These are phyloP conservation scores for Myotis findleyi DNA, from an alignment of 2,797 vertebrate species.

Conservation along the genomic window DNA sequence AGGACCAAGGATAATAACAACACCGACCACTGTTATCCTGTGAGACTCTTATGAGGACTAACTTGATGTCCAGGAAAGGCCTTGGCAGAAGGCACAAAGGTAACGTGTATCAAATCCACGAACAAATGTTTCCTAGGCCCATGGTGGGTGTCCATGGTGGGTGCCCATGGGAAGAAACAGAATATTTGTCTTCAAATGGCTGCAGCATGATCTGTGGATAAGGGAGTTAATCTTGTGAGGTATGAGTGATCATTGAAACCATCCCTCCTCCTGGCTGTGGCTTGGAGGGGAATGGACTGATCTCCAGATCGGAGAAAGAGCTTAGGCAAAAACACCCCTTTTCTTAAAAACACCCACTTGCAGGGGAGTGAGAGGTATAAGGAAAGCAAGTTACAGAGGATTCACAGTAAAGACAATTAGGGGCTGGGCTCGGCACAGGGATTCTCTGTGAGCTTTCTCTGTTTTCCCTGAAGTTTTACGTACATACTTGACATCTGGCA, in stretches of 20 bases:
- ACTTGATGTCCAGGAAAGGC: not conserved
- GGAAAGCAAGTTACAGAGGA: not conserved
- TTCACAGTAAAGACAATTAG: not conserved
- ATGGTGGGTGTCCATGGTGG: not conserved
- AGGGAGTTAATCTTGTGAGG: not conserved
- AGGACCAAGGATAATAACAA: not conserved
- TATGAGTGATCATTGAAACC: not conserved
- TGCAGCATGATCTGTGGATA: not conserved
- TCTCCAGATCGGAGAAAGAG: not conserved
- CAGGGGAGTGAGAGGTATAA: not conserved
- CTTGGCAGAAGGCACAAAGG: not conserved
- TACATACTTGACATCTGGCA: not conserved
- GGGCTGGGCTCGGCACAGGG: not conserved
- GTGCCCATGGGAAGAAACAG: not conserved
- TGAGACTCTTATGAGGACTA: not conserved
- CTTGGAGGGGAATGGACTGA: not conserved
- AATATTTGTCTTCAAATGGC: not conserved
- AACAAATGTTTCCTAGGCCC: not conserved
- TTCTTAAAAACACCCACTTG: not conserved
- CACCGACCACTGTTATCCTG: not conserved
- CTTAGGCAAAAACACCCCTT: not conserved
- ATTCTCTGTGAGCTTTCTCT: not conserved
- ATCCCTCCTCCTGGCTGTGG: rapidly evolving
- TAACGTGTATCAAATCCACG: not conserved
- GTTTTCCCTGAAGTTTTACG: not conserved